Percentiles rank a stretch among this genome's conserved stretches.
These are phyloP conservation scores for Wiebesia pumilae DNA, from an alignment of 1,140 invertebrate genomes.

Conservation along the genomic window DNA sequence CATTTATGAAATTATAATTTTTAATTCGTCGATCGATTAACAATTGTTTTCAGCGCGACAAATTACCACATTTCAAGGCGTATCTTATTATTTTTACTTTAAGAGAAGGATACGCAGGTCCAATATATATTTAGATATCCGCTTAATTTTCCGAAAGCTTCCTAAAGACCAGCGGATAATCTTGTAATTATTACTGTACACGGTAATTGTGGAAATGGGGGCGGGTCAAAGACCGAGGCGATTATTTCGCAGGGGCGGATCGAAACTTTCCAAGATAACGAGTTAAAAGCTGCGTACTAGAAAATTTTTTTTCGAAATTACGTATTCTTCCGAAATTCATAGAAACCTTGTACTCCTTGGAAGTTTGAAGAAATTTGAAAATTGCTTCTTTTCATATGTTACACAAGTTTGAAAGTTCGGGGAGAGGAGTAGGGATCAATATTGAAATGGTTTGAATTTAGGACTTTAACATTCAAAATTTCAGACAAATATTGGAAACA, in stretches of 20 bases:
- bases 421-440: not conserved
- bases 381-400: not conserved
- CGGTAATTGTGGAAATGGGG: not conserved
- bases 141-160: not conserved
- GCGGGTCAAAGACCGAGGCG: slow-evolving; percentile 10
- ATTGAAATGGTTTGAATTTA: not conserved
- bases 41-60: not conserved
- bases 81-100: not conserved
- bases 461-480: not conserved
- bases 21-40: not conserved
- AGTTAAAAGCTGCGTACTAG: not conserved
- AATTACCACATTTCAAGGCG: not conserved
- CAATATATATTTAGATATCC: not conserved
- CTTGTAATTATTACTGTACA: slow-evolving; percentile 4
- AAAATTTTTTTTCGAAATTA: not conserved
- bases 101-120: not conserved
- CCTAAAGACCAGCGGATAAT: not conserved
- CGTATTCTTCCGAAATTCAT: not conserved
- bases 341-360: too few species aligned
- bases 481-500: not conserved
- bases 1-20: not conserved
- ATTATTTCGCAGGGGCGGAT: slow-evolving; percentile 4
- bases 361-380: too few species aligned
- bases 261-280: not conserved
- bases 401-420: not conserved